These are phyloP conservation scores for Gouania willdenowi DNA, from an alignment of 2,797 vertebrate genomes.

Conservation along the genomic window DNA sequence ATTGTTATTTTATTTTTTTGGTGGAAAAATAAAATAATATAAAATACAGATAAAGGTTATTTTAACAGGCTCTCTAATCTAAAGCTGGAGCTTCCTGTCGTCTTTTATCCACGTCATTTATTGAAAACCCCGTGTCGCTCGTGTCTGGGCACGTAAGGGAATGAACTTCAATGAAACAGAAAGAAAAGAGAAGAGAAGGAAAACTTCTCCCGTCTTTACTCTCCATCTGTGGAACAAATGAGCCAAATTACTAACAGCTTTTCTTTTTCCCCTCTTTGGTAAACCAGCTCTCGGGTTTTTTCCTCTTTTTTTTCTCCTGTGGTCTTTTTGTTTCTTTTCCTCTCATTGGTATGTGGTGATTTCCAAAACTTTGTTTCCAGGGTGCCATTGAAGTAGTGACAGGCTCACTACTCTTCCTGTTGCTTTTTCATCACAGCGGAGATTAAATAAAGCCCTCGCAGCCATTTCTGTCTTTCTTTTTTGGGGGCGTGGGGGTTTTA, in stretches of 20 bases:
- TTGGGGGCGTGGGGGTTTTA: constrained; percentile 40
- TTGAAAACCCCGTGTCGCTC: constrained; percentile 40
- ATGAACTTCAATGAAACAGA: constrained; percentile 51
- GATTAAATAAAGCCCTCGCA: constrained; percentile 51
- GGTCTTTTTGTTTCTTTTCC: background rate
- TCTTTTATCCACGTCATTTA: constrained; percentile 23
- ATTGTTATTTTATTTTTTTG: too few relatives aligned
- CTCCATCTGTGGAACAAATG: constrained; percentile 67
- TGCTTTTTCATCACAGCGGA: constrained; percentile 55
- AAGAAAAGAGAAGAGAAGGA: constrained; percentile 51
- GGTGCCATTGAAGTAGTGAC: constrained; percentile 56
- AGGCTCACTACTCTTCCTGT: constrained; percentile 30
- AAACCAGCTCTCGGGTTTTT: too few relatives aligned
- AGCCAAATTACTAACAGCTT: constrained; percentile 61
- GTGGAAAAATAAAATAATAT: too few relatives aligned
- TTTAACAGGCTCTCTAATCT: constrained; percentile 24
- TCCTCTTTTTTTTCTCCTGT: constrained; percentile 8
- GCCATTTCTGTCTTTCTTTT: constrained; percentile 34
- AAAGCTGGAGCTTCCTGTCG: constrained; percentile 40
- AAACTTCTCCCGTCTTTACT: constrained; percentile 50
- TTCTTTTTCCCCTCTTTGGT: constrained; percentile 35
- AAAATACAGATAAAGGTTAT: constrained; percentile 13
- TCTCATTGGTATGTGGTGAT: constrained; percentile 47
- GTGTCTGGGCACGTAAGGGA: constrained; percentile 50
- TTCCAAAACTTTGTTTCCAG: constrained; percentile 57